Evolutionary conservation across 2,888 invertebrate genomes (phyloP).

Genomic region (Drosophila monieri): DNA sequence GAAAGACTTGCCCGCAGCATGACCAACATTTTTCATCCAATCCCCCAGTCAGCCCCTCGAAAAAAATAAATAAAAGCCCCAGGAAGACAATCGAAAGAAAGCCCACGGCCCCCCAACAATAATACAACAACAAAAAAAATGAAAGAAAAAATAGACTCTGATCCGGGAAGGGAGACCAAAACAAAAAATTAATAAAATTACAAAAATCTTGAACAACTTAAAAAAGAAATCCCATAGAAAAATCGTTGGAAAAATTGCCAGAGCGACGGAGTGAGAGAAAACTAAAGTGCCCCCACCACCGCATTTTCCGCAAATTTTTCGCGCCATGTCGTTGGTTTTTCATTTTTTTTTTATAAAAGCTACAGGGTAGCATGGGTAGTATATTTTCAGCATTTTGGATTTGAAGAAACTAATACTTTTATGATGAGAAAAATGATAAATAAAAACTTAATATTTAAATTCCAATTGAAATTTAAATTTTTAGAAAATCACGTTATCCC

Average conservation of each 20-base stretch:
- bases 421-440: background rate
- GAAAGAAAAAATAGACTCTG: slow-evolving; percentile 3
- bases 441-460: too few relatives aligned
- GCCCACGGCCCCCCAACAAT: slow-evolving; percentile 20
- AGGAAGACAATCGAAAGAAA: slow-evolving; percentile 44
- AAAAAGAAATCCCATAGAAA: slow-evolving; percentile 40
- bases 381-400: too few relatives aligned
- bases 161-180: background rate
- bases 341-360: slow-evolving; percentile 13
- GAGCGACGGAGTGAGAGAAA: slow-evolving; percentile 7
- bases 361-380: background rate
- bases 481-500: too few relatives aligned
- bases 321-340: slow-evolving; percentile 30
- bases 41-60: slow-evolving; percentile 4
- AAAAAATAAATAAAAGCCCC: slow-evolving; percentile 23
- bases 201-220: slow-evolving; percentile 24
- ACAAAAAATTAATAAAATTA: slow-evolving; percentile 40
- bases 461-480: too few relatives aligned
- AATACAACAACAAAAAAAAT: background rate
- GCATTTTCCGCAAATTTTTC: slow-evolving; percentile 31
- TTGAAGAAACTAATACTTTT: background rate
- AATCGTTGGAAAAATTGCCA: slow-evolving; percentile 11
- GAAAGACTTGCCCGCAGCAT: slow-evolving; percentile 61
- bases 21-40: slow-evolving; percentile 39
- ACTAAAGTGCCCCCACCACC: slow-evolving; percentile 19